Base-by-base conservation (phyloP, 1,140 invertebrate genomes). In the Bombus breviceps region DNA sequence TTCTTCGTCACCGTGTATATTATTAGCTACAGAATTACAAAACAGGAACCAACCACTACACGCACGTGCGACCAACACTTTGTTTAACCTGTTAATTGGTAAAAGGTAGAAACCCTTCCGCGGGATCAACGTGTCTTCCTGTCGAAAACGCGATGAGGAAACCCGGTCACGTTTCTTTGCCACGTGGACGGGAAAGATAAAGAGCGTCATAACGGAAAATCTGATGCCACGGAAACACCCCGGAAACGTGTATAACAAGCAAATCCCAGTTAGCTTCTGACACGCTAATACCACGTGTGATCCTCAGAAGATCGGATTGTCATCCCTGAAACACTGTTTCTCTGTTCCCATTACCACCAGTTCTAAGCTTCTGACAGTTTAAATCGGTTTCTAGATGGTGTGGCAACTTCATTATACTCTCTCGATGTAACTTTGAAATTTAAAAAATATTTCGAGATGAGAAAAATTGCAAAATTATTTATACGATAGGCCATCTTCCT, bases 161-260 rank as follows among this genome's bases (percentile, higher is more conserved):
- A 76, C 39, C 74, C 75, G 84, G 47, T 89, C 88, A 89, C 84
- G 88, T 79, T 68, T 80, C 43, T 59, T 72, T 85, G 80, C 68
- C 87, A 69, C 88, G 87, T 86, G 87, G 73, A 83, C 76, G 78
- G 77, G 18, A 47, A 83, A 68, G 84, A 89, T 89, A 86, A 89
- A 89, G 89, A 89, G 75, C 47, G 59, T 28, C 39, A 72, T 72
- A 68, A 89, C 81, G 87, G 84, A 89, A 86, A 82, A 74, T 77
- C 62, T 83, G 76, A 88, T 83, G 68, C 80, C 53, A 64, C 13
- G 68, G 80, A 77, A 79, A 89, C 88, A 88, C 84, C 88, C 88
- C 87, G 88, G 88, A 89, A 86, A 62, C 66, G 69, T 22, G 84
- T 75, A 18, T 66, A 73, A 59, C 71, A 69, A 57, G 66, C 57